These are phyloP conservation scores for Cynocephalus volans DNA, from an alignment of 2,113 vertebrate genomes.

Conservation along the genomic window DNA sequence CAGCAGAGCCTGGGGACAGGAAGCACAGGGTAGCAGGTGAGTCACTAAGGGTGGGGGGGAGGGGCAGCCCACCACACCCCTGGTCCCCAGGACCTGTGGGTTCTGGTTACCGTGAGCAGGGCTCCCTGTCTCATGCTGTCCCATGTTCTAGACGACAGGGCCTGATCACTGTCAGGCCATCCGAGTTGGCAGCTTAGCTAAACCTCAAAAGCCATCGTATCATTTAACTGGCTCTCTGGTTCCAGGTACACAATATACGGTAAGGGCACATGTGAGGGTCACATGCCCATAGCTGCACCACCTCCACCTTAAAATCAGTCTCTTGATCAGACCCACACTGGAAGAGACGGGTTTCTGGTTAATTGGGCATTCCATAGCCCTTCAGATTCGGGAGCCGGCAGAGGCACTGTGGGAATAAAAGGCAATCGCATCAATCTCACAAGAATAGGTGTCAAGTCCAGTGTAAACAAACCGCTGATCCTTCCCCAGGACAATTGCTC, in stretches of 20 bases:
- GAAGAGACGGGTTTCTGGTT: background rate
- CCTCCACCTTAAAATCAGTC: background rate
- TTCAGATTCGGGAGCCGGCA: background rate
- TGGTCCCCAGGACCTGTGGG: too few relatives aligned
- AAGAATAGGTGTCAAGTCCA: background rate
- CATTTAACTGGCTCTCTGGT: fast-evolving
- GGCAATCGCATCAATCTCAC: background rate
- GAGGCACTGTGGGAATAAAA: background rate
- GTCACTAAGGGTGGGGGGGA: background rate
- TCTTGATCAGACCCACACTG: background rate
- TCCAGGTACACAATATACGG: background rate
- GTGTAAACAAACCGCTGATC: background rate
- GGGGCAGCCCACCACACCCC: background rate
- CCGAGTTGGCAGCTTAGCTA: background rate
- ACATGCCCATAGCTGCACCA: background rate
- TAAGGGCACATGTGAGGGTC: background rate
- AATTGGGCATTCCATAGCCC: background rate
- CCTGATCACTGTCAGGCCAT: background rate
- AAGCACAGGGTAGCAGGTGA: background rate
- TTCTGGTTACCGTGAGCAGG: background rate
- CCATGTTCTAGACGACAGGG: too few relatives aligned
- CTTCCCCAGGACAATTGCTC: background rate
- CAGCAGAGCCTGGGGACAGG: background rate
- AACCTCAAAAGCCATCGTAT: background rate
- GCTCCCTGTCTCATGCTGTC: too few relatives aligned